Evolutionary conservation across 2,113 vertebrate species (phyloP).

Genomic region (Sporophila hypoxantha): DNA sequence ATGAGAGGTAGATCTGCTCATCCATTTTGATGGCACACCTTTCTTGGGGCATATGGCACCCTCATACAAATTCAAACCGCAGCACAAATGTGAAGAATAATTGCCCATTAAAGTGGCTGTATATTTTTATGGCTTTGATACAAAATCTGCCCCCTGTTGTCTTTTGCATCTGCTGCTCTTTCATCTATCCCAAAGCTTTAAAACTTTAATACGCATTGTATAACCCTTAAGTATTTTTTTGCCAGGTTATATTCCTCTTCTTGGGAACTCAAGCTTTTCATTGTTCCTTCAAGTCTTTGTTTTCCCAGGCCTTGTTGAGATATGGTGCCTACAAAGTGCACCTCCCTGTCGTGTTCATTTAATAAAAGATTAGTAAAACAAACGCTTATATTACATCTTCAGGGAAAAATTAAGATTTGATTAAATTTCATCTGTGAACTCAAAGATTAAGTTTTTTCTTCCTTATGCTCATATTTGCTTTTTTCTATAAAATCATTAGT

Average conservation of each 20-base stretch:
- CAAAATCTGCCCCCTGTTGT: conserved; percentile 74
- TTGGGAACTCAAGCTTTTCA: conserved; percentile 1
- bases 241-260: conserved; percentile 34
- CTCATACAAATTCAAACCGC: conserved; percentile 66
- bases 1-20: conserved; percentile 13
- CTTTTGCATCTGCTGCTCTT: conserved; percentile 75
- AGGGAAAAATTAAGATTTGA: background rate
- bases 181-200: conserved; percentile 66
- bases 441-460: background rate
- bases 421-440: background rate
- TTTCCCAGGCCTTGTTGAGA: conserved; percentile 10
- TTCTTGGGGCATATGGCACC: conserved; percentile 69
- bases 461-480: background rate
- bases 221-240: conserved; percentile 68
- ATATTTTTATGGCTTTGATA: conserved; percentile 78
- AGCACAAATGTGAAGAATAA: conserved; percentile 76
- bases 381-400: background rate
- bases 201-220: conserved; percentile 64
- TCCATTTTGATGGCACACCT: conserved; percentile 57
- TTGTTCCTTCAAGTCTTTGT: conserved; percentile 36
- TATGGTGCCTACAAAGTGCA: background rate
- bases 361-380: background rate
- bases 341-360: background rate
- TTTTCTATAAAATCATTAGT: background rate
- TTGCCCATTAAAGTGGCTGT: conserved; percentile 78